A percentile compares a stretch with the other conserved stretches of the same genome.
phyloP scores from a whole-genome alignment of 1,140 invertebrate species.

The Pogonomyrmex californicus region DNA sequence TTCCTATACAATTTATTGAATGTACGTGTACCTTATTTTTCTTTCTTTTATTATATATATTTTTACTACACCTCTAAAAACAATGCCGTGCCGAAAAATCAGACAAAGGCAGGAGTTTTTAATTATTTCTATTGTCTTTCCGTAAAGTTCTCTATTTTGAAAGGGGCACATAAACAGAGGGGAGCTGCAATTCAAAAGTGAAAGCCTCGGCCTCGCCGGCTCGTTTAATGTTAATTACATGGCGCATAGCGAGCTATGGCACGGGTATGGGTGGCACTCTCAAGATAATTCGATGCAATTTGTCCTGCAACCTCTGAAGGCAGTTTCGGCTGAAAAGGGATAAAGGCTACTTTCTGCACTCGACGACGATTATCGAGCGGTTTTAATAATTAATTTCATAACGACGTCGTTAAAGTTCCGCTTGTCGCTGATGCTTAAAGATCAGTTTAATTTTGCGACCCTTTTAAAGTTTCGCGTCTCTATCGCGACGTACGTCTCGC shows the following conservation, averaged over 20 bases:
- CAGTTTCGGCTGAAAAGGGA: slow-evolving; percentile 51
- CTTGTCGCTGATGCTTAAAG: slow-evolving; percentile 56
- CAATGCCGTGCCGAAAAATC: background rate
- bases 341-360: slow-evolving; percentile 66
- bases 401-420: slow-evolving; percentile 70
- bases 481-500: background rate
- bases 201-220: slow-evolving; percentile 8
- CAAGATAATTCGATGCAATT: slow-evolving; percentile 76
- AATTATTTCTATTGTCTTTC: slow-evolving; percentile 44
- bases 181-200: slow-evolving; percentile 45
- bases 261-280: slow-evolving; percentile 48
- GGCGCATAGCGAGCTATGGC: slow-evolving; percentile 32
- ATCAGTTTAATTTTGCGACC: slow-evolving; percentile 66
- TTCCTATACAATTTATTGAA: slow-evolving; percentile 23
- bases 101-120: slow-evolving; percentile 2
- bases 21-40: background rate
- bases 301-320: slow-evolving; percentile 66
- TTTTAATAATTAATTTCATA: slow-evolving; percentile 76
- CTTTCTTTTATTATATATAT: background rate
- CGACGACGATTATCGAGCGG: slow-evolving; percentile 71
- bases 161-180: slow-evolving; percentile 8
- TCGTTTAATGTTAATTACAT: slow-evolving; percentile 67
- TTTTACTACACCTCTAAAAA: slow-evolving; percentile 5
- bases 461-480: slow-evolving; percentile 54
- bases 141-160: slow-evolving; percentile 30